Conservation (phyloP, 2,888 invertebrate genomes). For the Coenonympha arcania region DNA sequence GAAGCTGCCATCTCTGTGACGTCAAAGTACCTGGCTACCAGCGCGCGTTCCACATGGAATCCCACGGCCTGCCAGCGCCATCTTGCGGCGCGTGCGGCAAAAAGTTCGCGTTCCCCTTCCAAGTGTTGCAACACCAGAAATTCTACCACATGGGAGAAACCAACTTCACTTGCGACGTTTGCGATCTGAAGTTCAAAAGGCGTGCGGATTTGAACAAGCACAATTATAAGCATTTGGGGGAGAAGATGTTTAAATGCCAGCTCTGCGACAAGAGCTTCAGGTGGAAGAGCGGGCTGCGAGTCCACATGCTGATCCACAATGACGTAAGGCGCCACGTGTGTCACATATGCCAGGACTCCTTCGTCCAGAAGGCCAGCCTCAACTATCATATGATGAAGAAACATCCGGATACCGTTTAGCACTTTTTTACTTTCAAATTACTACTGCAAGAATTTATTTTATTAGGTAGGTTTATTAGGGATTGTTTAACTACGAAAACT, state of each 20-base stretch:
- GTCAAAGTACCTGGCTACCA: constrained; percentile 35
- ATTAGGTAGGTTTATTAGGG: no score
- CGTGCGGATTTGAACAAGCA: neutral
- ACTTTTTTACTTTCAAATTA: no score
- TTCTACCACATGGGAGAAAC: constrained; percentile 48
- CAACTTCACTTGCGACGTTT: constrained; percentile 29
- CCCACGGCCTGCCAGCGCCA: constrained; percentile 39
- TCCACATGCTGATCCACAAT: neutral
- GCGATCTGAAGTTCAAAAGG: neutral
- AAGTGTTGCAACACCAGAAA: constrained; percentile 46
- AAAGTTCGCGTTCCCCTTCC: constrained; percentile 42
- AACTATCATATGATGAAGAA: neutral
- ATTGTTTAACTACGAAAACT: no score
- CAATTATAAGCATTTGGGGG: neutral
- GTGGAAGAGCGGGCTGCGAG: neutral
- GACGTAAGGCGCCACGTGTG: neutral
- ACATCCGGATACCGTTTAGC: neutral
- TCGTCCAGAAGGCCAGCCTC: neutral
- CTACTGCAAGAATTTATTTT: no score
- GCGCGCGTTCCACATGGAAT: constrained; percentile 38
- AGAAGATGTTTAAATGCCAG: neutral
- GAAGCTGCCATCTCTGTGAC: constrained; percentile 43
- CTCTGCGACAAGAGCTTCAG: neutral
- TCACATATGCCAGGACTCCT: neutral
- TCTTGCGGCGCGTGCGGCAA: constrained; percentile 43